phyloP scores from a whole-genome alignment of 2,113 vertebrate species.

The Prionailurus viverrinus region DNA sequence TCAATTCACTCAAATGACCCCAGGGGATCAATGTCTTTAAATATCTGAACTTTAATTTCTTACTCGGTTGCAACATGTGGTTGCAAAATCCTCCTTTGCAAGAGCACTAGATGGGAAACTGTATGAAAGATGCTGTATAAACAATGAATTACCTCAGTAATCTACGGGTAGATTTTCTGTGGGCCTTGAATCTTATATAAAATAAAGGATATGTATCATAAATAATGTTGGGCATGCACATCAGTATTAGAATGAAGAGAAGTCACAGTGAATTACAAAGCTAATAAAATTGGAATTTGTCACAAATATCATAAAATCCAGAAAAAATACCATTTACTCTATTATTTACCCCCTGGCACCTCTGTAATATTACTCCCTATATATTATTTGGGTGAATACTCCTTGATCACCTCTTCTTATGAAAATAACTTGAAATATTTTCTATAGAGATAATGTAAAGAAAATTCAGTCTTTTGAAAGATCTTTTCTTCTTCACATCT shows the following conservation, averaged over 20 bases:
- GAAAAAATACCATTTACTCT: neutral
- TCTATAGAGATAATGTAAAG: neutral
- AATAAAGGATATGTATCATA: neutral
- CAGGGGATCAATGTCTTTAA: neutral
- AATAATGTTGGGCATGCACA: neutral
- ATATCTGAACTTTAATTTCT: neutral
- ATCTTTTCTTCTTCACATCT: neutral
- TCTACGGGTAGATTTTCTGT: neutral
- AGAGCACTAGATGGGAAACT: neutral
- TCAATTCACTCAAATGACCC: neutral
- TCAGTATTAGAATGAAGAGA: neutral
- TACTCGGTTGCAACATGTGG: neutral
- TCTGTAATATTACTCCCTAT: neutral
- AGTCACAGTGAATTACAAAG: neutral
- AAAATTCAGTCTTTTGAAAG: neutral
- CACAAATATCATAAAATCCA: neutral
- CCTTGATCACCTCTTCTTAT: neutral
- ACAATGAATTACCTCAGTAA: neutral
- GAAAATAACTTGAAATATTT: conserved; percentile 44
- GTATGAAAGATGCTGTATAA: neutral
- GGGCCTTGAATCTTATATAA: neutral
- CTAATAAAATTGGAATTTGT: neutral
- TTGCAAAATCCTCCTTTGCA: neutral
- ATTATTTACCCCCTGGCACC: neutral
- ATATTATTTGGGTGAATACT: neutral